Percentiles rank a stretch among this genome's conserved stretches.
phyloP scores from a whole-genome alignment of 2,888 invertebrate genomes.

The Latrodectus hesperus region DNA sequence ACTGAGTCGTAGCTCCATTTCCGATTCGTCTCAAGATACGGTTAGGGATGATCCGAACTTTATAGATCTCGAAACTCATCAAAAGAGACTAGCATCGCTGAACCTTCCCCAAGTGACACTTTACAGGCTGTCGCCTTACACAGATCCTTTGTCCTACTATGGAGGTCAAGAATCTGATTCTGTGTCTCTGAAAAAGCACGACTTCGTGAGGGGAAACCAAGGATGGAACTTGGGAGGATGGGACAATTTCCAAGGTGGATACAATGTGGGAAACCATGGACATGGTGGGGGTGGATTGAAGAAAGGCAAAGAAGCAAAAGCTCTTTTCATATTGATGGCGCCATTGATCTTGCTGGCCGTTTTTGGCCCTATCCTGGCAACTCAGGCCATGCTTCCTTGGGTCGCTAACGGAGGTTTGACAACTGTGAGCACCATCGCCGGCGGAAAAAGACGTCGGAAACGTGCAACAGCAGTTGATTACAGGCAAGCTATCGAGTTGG shows the following conservation, averaged over 20 bases:
- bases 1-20: neutral
- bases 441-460: conserved; percentile 13
- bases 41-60: conserved; percentile 10
- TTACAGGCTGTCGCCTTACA: conserved; percentile 2
- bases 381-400: conserved; percentile 61
- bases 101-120: neutral
- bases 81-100: neutral
- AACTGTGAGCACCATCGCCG: conserved; percentile 44
- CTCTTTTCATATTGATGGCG: conserved; percentile 50
- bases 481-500: conserved; percentile 35
- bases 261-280: neutral
- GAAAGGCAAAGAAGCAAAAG: conserved; percentile 55
- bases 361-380: conserved; percentile 56
- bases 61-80: conserved; percentile 9
- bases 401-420: conserved; percentile 38
- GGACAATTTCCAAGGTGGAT: conserved; percentile 32
- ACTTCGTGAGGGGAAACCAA: conserved; percentile 18
- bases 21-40: neutral
- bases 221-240: conserved; percentile 24
- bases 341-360: conserved; percentile 56
- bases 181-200: conserved; percentile 38
- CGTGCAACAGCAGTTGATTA: neutral
- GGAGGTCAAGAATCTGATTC: conserved; percentile 1
- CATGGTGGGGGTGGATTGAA: conserved; percentile 2
- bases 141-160: neutral